Evolutionary conservation across 2,113 vertebrate species (phyloP), one percentile per base, ranked within the genome.

Genomic region (Siniperca chuatsi): DNA sequence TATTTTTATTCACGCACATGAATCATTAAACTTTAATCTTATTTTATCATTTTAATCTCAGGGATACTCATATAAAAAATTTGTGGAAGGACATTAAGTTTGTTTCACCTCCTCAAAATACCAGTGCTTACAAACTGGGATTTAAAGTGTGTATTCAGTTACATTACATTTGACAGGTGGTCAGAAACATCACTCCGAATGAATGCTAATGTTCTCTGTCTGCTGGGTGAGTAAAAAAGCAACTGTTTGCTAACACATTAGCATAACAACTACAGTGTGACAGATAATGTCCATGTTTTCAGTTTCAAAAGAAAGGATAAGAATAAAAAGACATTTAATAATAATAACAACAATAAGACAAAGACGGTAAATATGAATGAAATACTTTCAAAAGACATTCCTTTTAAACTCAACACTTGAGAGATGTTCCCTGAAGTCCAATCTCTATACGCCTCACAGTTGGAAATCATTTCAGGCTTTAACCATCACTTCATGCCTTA

Each of bases 381-480:
- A 62, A 40, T 40, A 6, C 3, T 25, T 44, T 67, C 6, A 67
- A 67, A 67, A n/a, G 8, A 13, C 15, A 50, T 46, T 76, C 18
- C 74, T 50, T 46, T 46, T n/a, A 20, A 40, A 29, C 11, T n/a
- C n/a, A 40, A 46, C 16, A n/a, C 54, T 69, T 55, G 20, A 57
- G 21, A 72, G 48, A 61, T 29, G 15, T 42, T 61, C 52, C 67
- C 57, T 74, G n/a, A 44, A 64, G 65, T 71, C 64, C 2, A 6
- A 61, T 69, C 61, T 70, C 8, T 52, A 0, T 11, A 18, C 2
- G 0, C n/a, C 52, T 81, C 69, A 64, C 86, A 84, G 75, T 77
- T 87, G 77, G 75, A 82, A 83, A 88, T 82, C 12, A 82, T 89
- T 83, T 67, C 4, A 37, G 18, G 65, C 13, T 83, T 79, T 68